These are phyloP conservation scores for Colletes gigas DNA, from an alignment of 1,140 invertebrate species.

Conservation along the genomic window DNA sequence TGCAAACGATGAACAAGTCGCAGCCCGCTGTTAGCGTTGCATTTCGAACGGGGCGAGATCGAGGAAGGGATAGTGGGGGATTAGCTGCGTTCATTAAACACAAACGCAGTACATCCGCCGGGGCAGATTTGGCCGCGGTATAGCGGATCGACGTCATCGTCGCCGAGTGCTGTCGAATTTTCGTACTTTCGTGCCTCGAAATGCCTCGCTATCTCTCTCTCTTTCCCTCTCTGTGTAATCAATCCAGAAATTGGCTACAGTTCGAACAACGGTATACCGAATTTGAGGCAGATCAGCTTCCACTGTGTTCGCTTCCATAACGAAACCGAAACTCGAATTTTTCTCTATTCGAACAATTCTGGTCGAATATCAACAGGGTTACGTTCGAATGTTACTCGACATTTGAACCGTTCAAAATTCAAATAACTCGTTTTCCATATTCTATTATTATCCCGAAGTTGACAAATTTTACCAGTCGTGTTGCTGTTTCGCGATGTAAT, in stretches of 20 bases:
- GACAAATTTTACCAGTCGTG: background rate
- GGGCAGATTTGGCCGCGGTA: conserved; percentile 49
- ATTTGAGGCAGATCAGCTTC: conserved; percentile 11
- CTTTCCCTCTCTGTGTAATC: conserved; percentile 33
- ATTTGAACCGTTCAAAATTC: no score
- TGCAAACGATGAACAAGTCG: conserved; percentile 75
- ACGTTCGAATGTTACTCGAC: no score
- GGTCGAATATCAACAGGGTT: no score
- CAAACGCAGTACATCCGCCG: conserved; percentile 52
- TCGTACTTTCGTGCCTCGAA: conserved; percentile 45
- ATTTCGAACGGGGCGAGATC: conserved; percentile 57
- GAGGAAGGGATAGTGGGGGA: conserved; percentile 42
- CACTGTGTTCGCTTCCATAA: background rate
- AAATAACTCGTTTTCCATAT: no score
- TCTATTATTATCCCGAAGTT: no score
- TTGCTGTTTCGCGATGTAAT: background rate
- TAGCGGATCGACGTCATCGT: conserved; percentile 60
- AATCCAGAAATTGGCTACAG: conserved; percentile 23
- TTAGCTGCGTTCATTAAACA: conserved; percentile 75
- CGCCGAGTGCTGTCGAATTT: conserved; percentile 60
- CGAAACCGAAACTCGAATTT: background rate
- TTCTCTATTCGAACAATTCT: background rate
- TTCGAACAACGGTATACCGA: conserved; percentile 8
- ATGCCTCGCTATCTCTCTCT: background rate
- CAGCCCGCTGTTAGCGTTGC: conserved; percentile 65